Percentiles rank a stretch among this genome's conserved stretches.
These are phyloP conservation scores for Actinia tenebrosa DNA, from an alignment of 64 coral and sea anemone genomes.

Conservation along the genomic window DNA sequence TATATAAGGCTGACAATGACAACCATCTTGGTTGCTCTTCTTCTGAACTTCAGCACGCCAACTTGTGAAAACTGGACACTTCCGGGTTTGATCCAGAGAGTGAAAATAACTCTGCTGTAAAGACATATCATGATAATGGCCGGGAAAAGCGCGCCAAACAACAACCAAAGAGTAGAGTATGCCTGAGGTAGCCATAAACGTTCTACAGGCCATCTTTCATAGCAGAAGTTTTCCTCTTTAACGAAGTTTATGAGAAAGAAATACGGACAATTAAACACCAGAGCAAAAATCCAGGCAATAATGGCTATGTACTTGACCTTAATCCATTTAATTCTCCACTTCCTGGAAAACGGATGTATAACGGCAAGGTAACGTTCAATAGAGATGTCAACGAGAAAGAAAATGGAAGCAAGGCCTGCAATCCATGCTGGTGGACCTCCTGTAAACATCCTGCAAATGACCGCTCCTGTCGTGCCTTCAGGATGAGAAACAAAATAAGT, in stretches of 20 bases:
- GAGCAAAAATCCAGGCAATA: neutral
- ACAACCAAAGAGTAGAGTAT: no score
- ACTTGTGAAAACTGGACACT: no score
- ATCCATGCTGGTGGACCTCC: constrained; percentile 15
- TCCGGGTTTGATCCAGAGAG: no score
- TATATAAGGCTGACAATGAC: constrained; percentile 13
- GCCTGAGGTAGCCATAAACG: no score
- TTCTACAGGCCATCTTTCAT: neutral
- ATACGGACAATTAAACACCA: constrained; percentile 7
- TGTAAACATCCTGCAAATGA: constrained; percentile 26
- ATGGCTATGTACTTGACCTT: constrained; percentile 1
- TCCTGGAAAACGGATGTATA: constrained; percentile 13
- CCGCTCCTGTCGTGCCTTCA: neutral
- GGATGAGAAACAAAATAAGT: constrained; percentile 6
- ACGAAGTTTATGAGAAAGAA: neutral
- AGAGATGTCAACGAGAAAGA: constrained; percentile 15
- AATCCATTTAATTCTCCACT: neutral
- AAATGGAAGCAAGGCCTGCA: constrained; percentile 8
- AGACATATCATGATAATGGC: no score
- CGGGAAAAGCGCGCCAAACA: neutral
- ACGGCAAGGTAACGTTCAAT: neutral
- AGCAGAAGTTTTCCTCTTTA: neutral
- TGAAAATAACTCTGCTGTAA: no score
- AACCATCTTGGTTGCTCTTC: constrained; percentile 6
- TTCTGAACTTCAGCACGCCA: neutral